Evolutionary conservation across 2,797 vertebrate species (phyloP).

Genomic region (Phyllotis vaccarum): DNA sequence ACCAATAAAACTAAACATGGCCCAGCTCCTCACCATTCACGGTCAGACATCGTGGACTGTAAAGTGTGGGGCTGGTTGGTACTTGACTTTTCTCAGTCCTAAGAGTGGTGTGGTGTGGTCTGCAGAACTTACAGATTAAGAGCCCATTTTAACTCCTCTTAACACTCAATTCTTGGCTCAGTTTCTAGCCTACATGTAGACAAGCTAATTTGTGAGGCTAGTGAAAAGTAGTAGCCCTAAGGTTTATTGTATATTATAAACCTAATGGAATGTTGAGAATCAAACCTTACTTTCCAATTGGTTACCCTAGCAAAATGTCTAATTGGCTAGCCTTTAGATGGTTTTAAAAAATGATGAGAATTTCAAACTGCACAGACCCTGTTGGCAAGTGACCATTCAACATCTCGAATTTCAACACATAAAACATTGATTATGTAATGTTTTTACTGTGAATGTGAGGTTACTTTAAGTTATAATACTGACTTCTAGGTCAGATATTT

Average conservation of each 20-base stretch:
- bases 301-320: slow-evolving; percentile 55
- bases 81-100: not conserved
- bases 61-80: not conserved
- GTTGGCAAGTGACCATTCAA: slow-evolving; percentile 66
- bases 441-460: slow-evolving; percentile 74
- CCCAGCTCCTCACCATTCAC: not conserved
- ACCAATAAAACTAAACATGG: not conserved
- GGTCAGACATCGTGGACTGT: not conserved
- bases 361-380: slow-evolving; percentile 50
- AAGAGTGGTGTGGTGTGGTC: not conserved
- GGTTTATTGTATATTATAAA: slow-evolving; percentile 80
- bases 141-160: slow-evolving; percentile 57
- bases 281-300: slow-evolving; percentile 57
- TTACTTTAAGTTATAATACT: slow-evolving; percentile 70
- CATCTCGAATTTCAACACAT: slow-evolving; percentile 73
- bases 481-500: slow-evolving; percentile 58
- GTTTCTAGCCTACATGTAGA: slow-evolving; percentile 67
- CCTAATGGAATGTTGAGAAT: slow-evolving; percentile 75
- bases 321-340: slow-evolving; percentile 69
- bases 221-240: slow-evolving; percentile 73
- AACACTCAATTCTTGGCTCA: slow-evolving; percentile 65
- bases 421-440: slow-evolving; percentile 68
- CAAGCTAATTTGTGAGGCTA: slow-evolving; percentile 74
- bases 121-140: slow-evolving; percentile 49
- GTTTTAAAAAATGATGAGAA: slow-evolving; percentile 48